These are phyloP conservation scores for Lethocerus indicus DNA, from an alignment of 1,140 invertebrate species.

Conservation along the genomic window DNA sequence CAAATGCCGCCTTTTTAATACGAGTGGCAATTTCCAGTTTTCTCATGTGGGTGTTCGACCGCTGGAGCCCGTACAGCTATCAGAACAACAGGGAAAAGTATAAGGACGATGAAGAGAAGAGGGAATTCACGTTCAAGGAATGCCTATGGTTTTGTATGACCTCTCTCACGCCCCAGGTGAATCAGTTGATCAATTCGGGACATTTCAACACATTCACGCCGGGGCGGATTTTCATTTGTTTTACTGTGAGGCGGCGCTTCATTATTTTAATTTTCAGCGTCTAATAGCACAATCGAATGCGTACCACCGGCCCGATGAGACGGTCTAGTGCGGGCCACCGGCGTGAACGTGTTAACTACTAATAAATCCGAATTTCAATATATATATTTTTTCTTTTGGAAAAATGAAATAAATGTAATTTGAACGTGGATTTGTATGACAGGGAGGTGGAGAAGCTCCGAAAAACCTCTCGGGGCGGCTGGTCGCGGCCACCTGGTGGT, in stretches of 20 bases:
- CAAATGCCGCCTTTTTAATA: too few species aligned
- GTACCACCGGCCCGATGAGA: too few species aligned
- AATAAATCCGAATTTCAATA: not conserved
- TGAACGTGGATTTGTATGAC: not conserved
- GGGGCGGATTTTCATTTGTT: too few species aligned
- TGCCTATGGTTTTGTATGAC: conserved; percentile 99
- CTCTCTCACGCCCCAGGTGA: conserved; percentile 77
- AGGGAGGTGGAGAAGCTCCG: conserved; percentile 88
- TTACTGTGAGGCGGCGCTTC: too few species aligned
- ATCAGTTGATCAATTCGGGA: too few species aligned
- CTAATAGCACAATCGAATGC: too few species aligned
- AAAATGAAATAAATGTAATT: not conserved
- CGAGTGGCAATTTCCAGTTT: conserved; percentile 56
- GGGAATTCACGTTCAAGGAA: conserved; percentile 90
- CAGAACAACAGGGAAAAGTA: conserved; percentile 90
- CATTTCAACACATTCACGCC: too few species aligned
- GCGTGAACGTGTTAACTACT: not conserved
- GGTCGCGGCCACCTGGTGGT: conserved; percentile 93
- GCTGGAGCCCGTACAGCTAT: conserved; percentile 90
- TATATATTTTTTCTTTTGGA: not conserved
- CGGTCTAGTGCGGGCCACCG: too few species aligned
- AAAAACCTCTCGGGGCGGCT: conserved; percentile 83
- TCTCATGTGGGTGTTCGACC: conserved; percentile 89
- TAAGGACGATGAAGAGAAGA: conserved; percentile 83
- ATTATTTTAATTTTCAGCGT: too few species aligned